A percentile compares a stretch with the other conserved stretches of the same genome.
Conservation (phyloP, 2,797 vertebrate genomes). For the Arnoldichthys spilopterus region DNA sequence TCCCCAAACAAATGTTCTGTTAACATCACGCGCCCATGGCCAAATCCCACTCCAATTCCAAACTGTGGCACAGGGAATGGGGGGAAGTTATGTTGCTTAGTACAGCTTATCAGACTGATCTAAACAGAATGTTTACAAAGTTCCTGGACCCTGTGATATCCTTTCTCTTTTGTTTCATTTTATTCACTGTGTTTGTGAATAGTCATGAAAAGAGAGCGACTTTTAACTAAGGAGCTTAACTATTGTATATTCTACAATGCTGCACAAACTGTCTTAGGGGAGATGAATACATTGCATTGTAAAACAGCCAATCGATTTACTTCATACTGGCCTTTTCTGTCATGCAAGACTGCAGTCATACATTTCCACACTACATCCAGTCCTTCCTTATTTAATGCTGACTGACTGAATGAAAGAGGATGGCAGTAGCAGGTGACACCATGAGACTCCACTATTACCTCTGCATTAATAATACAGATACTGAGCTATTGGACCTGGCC, state of each 20-base stretch:
- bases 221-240: too few species aligned
- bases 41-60: constrained; percentile 41
- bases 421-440: constrained; percentile 25
- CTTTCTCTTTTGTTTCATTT: background rate
- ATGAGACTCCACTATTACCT: constrained; percentile 36
- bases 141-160: background rate
- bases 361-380: background rate
- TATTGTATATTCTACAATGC: too few species aligned
- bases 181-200: background rate
- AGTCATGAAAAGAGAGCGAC: too few species aligned
- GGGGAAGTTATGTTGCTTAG: background rate
- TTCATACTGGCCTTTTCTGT: too few species aligned
- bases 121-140: background rate
- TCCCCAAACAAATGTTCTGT: constrained; percentile 52
- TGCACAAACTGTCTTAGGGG: too few species aligned
- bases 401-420: constrained; percentile 18
- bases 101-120: background rate
- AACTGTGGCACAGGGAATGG: constrained; percentile 6
- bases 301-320: too few species aligned
- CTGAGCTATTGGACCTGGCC: constrained; percentile 23
- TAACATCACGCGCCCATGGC: constrained; percentile 38
- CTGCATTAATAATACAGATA: constrained; percentile 54
- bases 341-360: too few species aligned
- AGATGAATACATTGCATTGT: too few species aligned
- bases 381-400: constrained; percentile 36